Base-by-base conservation (phyloP, 1,140 invertebrate genomes). In the Aphis craccivora region DNA sequence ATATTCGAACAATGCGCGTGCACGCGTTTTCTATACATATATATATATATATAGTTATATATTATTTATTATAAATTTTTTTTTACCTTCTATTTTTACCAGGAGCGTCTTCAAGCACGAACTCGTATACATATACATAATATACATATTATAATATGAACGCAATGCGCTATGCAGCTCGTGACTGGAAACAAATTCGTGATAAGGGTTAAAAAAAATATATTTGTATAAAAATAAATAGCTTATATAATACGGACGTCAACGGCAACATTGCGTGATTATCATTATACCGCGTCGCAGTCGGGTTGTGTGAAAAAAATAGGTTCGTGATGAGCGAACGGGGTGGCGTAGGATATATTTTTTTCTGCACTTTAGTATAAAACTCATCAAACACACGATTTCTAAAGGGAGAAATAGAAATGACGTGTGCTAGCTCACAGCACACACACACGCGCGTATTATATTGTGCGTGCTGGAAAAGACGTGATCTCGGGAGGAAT, bases 151-250 rank as follows among this genome's bases (percentile, higher is more conserved):
- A 35, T 76, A 76, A 76, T n/a, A 76, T 76, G 60, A 14, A 14
- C 60, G 60, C 55, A 91, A 91, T 92, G 45, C 67, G n/a, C n/a
- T 43, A 37, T 35, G 90, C 60, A n/a, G 60, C 60, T 92, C 91
- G 91, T 92, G 91, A 92, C 91, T 81, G 37, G 60, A 92, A 92
- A 92, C 67, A 37, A 92, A 92, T 92, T 92, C 91, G 91, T 92
- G 91, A 92, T 92, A 83, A 92, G 76, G 67, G 60, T n/a, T 83
- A 51, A 40, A 83, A 91, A 76, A n/a, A 76, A 14, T 25, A 91
- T 76, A 76, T 76, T 35, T 76, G 60, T 76, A 91, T 30, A 91
- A 67, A 43, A 23, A 90, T 40, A 90, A 55, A 60, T 25, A 60
- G 22, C 20, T 55, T 40, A 11, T 90, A 37, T 20, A 30, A 37